phyloP scores from a whole-genome alignment of 2,888 invertebrate species.

The Lutraria lutraria region DNA sequence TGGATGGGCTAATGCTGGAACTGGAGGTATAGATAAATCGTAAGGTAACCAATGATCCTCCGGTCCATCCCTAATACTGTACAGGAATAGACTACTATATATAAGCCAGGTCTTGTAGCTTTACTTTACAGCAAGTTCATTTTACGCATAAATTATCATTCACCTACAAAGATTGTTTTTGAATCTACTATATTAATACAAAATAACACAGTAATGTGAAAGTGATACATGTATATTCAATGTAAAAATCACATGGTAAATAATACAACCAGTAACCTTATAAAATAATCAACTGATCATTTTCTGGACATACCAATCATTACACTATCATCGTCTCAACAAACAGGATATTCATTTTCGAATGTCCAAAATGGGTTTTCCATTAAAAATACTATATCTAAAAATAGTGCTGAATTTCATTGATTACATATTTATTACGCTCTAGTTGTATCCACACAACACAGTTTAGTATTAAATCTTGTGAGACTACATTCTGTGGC shows the following conservation, averaged over 20 bases:
- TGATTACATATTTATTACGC: too few species aligned
- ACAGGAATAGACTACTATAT: not conserved
- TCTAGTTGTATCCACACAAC: too few species aligned
- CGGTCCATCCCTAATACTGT: not conserved
- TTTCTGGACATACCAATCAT: not conserved
- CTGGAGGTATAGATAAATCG: not conserved
- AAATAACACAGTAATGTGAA: not conserved
- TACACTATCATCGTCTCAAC: not conserved
- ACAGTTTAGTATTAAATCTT: too few species aligned
- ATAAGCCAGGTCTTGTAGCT: not conserved
- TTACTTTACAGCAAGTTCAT: not conserved
- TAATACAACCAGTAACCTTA: not conserved
- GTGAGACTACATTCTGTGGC: too few species aligned
- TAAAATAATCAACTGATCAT: not conserved
- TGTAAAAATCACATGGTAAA: not conserved
- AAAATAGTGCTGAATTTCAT: too few species aligned
- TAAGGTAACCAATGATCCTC: not conserved
- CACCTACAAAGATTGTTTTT: not conserved
- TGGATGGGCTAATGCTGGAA: conserved; percentile 3
- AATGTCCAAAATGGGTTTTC: not conserved
- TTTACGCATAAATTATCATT: not conserved
- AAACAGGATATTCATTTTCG: not conserved
- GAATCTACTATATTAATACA: not conserved
- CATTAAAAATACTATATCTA: too few species aligned
- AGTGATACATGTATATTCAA: not conserved